Evolutionary conservation across 2,888 invertebrate species (phyloP).

Genomic region (Cacoxenus indagator): DNA sequence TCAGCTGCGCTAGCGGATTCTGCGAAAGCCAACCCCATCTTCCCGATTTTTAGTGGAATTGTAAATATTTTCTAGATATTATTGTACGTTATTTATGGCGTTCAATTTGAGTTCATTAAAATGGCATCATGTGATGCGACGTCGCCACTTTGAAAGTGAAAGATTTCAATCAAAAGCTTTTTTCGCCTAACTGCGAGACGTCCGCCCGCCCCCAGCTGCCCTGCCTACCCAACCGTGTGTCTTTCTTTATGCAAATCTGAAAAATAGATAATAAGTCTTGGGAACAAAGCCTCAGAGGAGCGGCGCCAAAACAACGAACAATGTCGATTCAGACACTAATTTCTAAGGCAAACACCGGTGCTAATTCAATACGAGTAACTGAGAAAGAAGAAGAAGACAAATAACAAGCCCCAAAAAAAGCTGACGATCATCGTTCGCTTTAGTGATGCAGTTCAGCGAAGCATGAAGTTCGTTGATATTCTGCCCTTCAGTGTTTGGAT

Average conservation of each 20-base stretch:
- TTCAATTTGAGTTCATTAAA: background rate
- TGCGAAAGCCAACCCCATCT: background rate
- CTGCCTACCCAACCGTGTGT: background rate
- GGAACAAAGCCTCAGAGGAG: background rate
- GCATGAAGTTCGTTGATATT: background rate
- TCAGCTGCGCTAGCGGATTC: background rate
- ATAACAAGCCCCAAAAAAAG: background rate
- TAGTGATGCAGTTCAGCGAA: background rate
- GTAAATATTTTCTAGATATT: conserved; percentile 2
- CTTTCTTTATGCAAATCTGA: conserved; percentile 4
- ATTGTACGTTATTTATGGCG: background rate
- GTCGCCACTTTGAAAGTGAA: background rate
- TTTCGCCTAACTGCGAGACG: no score
- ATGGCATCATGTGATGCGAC: conserved; percentile 13
- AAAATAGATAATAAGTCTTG: background rate
- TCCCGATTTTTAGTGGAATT: background rate
- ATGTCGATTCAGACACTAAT: background rate
- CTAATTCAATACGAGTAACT: background rate
- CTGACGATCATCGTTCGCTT: background rate
- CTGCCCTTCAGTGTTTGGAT: background rate
- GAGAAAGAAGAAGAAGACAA: background rate
- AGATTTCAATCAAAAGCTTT: background rate
- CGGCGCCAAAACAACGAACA: background rate
- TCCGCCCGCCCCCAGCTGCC: no score
- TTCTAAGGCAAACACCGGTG: background rate